A percentile compares a stretch with the other conserved stretches of the same genome.
phyloP scores from a whole-genome alignment of 2,797 vertebrate genomes.

The Pseudochromis fuscus region DNA sequence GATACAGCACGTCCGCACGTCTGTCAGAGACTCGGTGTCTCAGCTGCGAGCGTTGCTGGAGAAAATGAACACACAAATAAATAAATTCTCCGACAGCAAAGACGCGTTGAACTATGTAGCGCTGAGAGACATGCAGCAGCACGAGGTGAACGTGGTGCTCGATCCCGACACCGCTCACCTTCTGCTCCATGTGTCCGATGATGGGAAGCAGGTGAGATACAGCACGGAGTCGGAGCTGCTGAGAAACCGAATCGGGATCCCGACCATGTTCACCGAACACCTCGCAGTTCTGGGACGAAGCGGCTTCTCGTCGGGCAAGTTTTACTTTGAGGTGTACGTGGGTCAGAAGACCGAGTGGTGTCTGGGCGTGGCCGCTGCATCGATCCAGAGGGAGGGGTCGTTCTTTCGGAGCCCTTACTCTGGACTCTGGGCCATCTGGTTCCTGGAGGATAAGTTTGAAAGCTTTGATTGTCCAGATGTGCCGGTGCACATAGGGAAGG shows the following conservation, averaged over 20 bases:
- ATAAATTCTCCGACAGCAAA: neutral
- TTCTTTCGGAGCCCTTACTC: neutral
- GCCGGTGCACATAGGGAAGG: constrained; percentile 35
- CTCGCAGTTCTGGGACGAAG: constrained; percentile 56
- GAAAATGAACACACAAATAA: constrained; percentile 39
- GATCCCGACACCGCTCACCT: constrained; percentile 60
- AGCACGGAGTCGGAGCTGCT: neutral
- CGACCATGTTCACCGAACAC: constrained; percentile 37
- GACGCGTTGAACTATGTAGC: neutral
- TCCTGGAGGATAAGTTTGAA: constrained; percentile 56
- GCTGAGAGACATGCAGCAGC: constrained; percentile 47
- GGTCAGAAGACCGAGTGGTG: constrained; percentile 66
- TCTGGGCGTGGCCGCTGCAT: constrained; percentile 62
- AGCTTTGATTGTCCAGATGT: constrained; percentile 32
- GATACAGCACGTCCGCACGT: constrained; percentile 3
- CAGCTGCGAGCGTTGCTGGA: constrained; percentile 28
- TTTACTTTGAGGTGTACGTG: constrained; percentile 74
- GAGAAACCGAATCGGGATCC: neutral
- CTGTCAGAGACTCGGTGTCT: constrained; percentile 20
- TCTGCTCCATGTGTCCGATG: constrained; percentile 42
- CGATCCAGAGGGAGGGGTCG: constrained; percentile 11
- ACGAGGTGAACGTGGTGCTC: constrained; percentile 38
- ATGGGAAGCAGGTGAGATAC: constrained; percentile 59
- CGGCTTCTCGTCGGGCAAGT: constrained; percentile 35
- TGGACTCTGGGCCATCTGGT: constrained; percentile 70